A percentile compares a stretch with the other conserved stretches of the same genome.
Evolutionary conservation across 2,797 vertebrate species (phyloP).

Genomic region (Rhinatrema bivittatum): DNA sequence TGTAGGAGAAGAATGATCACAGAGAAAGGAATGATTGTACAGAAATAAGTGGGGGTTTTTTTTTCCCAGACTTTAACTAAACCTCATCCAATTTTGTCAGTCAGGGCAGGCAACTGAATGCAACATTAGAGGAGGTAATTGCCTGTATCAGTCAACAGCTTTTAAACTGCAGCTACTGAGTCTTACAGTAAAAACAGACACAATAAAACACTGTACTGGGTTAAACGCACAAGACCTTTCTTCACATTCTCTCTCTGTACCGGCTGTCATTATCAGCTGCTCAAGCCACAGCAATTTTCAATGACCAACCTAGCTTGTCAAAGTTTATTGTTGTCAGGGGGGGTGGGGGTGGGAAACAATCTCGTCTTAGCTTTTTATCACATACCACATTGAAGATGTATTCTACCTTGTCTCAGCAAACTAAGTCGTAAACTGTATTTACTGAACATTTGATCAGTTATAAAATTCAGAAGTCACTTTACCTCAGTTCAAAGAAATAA

Average conservation of each 20-base stretch:
- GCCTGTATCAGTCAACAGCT: conserved; percentile 74
- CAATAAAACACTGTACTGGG: conserved; percentile 59
- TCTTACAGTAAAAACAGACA: conserved; percentile 64
- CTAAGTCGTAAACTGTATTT: conserved; percentile 43
- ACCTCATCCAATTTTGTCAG: conserved; percentile 65
- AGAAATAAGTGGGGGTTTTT: too few species aligned
- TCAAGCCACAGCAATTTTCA: conserved; percentile 53
- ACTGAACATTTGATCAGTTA: conserved; percentile 38
- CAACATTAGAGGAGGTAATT: conserved; percentile 78
- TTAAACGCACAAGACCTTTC: conserved; percentile 62
- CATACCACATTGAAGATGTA: conserved; percentile 43
- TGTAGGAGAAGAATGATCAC: conserved; percentile 32
- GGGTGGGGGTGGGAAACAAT: conserved; percentile 47
- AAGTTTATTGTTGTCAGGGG: conserved; percentile 27
- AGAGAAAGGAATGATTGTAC: conserved; percentile 40
- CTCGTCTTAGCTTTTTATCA: conserved; percentile 54
- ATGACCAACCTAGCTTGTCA: conserved; percentile 49
- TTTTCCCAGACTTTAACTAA: conserved; percentile 66
- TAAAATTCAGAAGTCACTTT: conserved; percentile 36
- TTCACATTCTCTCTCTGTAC: conserved; percentile 63
- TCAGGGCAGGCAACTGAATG: conserved; percentile 69
- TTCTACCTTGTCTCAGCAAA: conserved; percentile 50
- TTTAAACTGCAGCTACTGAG: conserved; percentile 69
- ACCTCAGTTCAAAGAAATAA: conserved; percentile 20
- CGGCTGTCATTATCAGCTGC: conserved; percentile 66